These are phyloP conservation scores for Odontophorus gujanensis DNA, from an alignment of 2,113 vertebrate species.

Conservation along the genomic window DNA sequence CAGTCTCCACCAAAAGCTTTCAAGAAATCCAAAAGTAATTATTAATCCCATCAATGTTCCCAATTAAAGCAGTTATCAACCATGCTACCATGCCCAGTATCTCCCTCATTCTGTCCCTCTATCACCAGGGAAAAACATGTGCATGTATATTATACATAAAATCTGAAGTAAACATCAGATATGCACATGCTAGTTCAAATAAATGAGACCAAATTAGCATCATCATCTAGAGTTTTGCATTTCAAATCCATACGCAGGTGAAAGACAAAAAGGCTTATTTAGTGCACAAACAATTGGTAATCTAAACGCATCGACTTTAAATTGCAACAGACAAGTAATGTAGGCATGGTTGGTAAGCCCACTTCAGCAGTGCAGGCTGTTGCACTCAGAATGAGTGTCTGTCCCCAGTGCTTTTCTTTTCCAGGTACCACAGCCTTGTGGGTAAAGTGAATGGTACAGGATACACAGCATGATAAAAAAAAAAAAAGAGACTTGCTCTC, in stretches of 20 bases:
- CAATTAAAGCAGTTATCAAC: neutral
- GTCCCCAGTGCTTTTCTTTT: neutral
- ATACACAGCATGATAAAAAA: fast-evolving
- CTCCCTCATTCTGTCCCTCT: neutral
- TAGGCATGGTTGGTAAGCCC: neutral
- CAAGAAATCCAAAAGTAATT: neutral
- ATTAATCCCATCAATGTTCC: neutral
- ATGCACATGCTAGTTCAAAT: neutral
- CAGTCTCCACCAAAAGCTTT: neutral
- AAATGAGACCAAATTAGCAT: neutral
- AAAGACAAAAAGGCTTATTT: neutral
- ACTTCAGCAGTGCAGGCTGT: neutral
- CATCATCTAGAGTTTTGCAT: neutral
- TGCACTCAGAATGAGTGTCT: neutral
- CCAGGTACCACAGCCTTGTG: neutral
- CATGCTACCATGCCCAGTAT: neutral
- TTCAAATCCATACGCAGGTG: neutral
- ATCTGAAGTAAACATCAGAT: neutral
- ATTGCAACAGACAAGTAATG: neutral
- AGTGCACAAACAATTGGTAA: neutral
- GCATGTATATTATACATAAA: neutral
- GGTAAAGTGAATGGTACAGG: neutral
- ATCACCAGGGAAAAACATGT: neutral
- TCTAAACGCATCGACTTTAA: neutral
- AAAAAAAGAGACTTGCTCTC: neutral